Conservation (phyloP, 2,113 vertebrate species). For the Microcebus ravelobensis region DNA sequence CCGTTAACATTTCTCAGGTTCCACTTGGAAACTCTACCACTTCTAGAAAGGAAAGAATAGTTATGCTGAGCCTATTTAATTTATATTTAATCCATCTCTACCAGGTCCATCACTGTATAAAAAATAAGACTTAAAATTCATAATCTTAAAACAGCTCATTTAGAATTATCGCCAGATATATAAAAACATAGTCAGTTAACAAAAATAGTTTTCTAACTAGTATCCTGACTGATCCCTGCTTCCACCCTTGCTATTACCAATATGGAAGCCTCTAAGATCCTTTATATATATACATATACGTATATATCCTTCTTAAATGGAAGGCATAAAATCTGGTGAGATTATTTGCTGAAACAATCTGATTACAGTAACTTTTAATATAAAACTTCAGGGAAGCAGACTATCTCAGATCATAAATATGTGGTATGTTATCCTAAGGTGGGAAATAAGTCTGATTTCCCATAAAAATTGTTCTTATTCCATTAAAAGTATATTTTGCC, state of each 20-base stretch:
- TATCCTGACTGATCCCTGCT: neutral
- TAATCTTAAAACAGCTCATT: neutral
- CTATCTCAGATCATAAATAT: no score
- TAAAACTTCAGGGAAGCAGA: no score
- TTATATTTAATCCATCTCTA: neutral
- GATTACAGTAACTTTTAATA: no score
- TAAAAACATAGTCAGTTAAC: neutral
- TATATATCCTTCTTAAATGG: neutral
- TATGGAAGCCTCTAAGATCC: neutral
- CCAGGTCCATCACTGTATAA: neutral
- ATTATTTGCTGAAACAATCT: no score
- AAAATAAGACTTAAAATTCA: slow-evolving; percentile 32
- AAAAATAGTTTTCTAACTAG: neutral
- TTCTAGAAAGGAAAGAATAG: slow-evolving; percentile 15
- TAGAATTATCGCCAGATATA: neutral
- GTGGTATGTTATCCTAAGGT: no score
- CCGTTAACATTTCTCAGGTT: neutral
- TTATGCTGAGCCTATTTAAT: neutral
- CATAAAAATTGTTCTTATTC: no score
- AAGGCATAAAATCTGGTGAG: no score
- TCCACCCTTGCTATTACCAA: neutral
- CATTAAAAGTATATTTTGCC: no score
- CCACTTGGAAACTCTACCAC: neutral
- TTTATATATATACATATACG: neutral
- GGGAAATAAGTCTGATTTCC: no score